Evolutionary conservation across 2,113 vertebrate species (phyloP).

Genomic region (Cricetomys ansorgei): DNA sequence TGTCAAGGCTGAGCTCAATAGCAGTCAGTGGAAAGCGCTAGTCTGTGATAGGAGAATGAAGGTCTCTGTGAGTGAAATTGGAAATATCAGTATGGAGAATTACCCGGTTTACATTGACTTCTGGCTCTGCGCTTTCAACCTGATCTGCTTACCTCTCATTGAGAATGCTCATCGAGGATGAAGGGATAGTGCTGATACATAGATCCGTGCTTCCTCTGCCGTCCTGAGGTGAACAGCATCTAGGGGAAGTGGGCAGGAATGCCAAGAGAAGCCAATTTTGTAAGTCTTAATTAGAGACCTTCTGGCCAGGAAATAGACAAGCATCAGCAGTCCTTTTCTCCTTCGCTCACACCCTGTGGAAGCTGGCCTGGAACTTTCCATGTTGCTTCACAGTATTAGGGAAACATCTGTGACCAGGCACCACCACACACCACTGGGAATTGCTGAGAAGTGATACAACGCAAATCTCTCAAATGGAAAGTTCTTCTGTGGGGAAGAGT

Average conservation of each 20-base stretch:
- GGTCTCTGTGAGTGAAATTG: not conserved
- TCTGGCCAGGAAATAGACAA: constrained; percentile 27
- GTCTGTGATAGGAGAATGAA: not conserved
- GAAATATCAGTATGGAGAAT: not conserved
- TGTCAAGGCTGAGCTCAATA: not conserved
- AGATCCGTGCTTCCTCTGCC: not conserved
- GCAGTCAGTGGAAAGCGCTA: not conserved
- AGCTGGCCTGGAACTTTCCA: constrained; percentile 60
- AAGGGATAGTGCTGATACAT: not conserved
- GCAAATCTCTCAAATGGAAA: constrained; percentile 54
- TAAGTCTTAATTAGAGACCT: constrained; percentile 66
- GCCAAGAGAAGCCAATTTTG: constrained; percentile 22
- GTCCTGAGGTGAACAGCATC: not conserved
- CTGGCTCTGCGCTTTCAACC: not conserved
- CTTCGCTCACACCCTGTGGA: constrained; percentile 23
- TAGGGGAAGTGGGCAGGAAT: not conserved
- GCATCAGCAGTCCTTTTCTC: constrained; percentile 37
- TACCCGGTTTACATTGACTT: not conserved
- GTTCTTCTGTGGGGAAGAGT: not conserved
- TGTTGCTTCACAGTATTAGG: constrained; percentile 50
- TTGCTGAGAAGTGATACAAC: constrained; percentile 61
- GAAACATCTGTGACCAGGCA: constrained; percentile 60
- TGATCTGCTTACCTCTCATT: not conserved
- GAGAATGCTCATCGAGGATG: constrained; percentile 1
- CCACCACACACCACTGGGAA: constrained; percentile 23